These are phyloP conservation scores for Oreochromis spilurus DNA, from an alignment of 2,113 vertebrate species.

Conservation along the genomic window DNA sequence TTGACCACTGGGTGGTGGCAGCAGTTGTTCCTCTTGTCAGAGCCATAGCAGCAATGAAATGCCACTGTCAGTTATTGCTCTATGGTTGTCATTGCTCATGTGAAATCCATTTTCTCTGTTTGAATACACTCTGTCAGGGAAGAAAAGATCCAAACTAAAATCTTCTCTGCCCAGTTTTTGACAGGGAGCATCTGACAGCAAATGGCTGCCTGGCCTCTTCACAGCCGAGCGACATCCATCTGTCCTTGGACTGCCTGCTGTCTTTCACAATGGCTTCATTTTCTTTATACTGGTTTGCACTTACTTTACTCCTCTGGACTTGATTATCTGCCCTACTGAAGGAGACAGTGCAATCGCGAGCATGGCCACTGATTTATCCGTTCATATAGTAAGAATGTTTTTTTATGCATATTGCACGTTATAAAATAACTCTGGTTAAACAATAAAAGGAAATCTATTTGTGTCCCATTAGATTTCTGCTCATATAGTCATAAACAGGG, in stretches of 20 bases:
- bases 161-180: conserved; percentile 40
- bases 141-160: conserved; percentile 42
- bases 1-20: conserved; percentile 38
- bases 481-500: neutral
- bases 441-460: neutral
- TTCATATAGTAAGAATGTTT: neutral
- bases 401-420: neutral
- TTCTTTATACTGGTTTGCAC: neutral
- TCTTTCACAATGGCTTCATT: conserved; percentile 15
- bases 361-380: neutral
- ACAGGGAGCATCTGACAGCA: conserved; percentile 53
- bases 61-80: conserved; percentile 58
- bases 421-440: neutral
- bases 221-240: conserved; percentile 47
- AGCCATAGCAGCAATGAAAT: conserved; percentile 34
- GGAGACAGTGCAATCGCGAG: neutral
- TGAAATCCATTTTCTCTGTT: conserved; percentile 62
- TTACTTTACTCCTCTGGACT: neutral
- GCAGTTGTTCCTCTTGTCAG: conserved; percentile 35
- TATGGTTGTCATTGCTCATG: conserved; percentile 43
- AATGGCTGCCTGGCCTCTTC: conserved; percentile 35
- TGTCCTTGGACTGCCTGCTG: conserved; percentile 20
- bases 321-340: neutral
- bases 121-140: conserved; percentile 58
- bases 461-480: neutral